Conservation (phyloP, 2,113 vertebrate genomes). For the Megalops atlanticus region DNA sequence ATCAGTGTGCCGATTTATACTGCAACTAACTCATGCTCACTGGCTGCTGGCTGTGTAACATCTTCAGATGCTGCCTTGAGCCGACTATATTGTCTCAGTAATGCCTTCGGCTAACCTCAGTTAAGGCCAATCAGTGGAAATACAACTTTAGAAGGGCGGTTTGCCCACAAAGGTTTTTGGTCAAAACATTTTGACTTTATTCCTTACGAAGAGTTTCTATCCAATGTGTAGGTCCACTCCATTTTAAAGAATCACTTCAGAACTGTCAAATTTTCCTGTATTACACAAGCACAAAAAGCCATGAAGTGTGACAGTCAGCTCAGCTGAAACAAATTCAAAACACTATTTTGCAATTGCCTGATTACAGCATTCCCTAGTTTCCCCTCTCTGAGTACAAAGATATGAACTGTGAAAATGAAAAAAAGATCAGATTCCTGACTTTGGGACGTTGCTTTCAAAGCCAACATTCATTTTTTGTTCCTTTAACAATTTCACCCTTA, state of each 20-base stretch:
- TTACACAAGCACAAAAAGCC: too few relatives aligned
- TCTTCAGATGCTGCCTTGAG: background rate
- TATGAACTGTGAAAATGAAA: background rate
- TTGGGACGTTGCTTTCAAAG: background rate
- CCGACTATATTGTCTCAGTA: background rate
- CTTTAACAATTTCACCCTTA: background rate
- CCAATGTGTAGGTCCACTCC: background rate
- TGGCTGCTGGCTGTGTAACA: background rate
- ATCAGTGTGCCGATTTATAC: background rate
- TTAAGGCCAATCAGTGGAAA: background rate
- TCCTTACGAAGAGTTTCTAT: background rate
- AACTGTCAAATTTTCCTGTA: too few relatives aligned
- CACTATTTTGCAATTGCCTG: background rate
- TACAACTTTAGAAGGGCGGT: background rate
- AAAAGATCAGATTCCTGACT: background rate
- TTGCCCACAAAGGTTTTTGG: background rate
- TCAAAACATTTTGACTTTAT: background rate
- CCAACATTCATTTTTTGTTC: background rate
- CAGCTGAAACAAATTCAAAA: background rate
- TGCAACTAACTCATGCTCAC: background rate
- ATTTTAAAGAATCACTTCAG: background rate
- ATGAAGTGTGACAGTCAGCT: background rate
- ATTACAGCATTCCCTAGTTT: background rate
- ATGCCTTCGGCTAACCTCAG: background rate
- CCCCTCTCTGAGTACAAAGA: background rate